Percentiles rank a stretch among this genome's conserved stretches.
phyloP scores from a whole-genome alignment of 92 coral and sea anemone species.

The Paragorgia papillata region DNA sequence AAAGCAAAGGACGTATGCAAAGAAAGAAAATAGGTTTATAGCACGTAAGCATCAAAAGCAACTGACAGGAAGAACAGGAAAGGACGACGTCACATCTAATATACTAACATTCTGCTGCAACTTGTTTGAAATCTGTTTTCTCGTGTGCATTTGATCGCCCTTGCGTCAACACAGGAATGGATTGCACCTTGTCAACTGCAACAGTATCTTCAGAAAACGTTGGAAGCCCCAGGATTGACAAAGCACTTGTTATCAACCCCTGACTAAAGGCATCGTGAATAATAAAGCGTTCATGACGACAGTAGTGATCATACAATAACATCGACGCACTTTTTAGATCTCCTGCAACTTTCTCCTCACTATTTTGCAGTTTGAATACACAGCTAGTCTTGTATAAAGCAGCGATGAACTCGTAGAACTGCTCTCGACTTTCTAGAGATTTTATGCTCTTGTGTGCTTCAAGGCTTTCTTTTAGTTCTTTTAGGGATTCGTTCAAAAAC shows the following conservation, averaged over 20 bases:
- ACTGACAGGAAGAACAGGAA: too few species aligned
- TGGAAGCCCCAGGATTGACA: slow-evolving; percentile 14
- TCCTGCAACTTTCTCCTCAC: neutral
- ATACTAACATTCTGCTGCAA: neutral
- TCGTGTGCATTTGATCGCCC: neutral
- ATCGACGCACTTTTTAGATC: slow-evolving; percentile 52
- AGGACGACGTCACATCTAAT: too few species aligned
- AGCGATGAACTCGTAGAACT: slow-evolving; percentile 72
- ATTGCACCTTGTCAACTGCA: neutral
- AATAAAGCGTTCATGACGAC: slow-evolving; percentile 32
- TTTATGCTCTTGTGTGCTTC: slow-evolving; percentile 73
- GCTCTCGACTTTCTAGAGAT: slow-evolving; percentile 87
- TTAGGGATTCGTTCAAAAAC: slow-evolving; percentile 59
- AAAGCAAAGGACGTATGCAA: too few species aligned
- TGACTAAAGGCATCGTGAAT: slow-evolving; percentile 13
- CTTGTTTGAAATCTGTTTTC: neutral
- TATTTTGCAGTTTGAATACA: slow-evolving; percentile 46
- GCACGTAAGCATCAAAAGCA: too few species aligned
- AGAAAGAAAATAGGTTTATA: too few species aligned
- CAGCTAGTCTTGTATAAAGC: slow-evolving; percentile 76
- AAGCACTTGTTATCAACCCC: slow-evolving; percentile 2
- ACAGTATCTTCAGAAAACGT: neutral
- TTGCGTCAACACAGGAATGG: slow-evolving; percentile 15
- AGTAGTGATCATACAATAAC: slow-evolving; percentile 80
- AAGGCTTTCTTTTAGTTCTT: slow-evolving; percentile 85